These are phyloP conservation scores for Nycteola revayana DNA, from an alignment of 2,888 invertebrate genomes.

Conservation along the genomic window DNA sequence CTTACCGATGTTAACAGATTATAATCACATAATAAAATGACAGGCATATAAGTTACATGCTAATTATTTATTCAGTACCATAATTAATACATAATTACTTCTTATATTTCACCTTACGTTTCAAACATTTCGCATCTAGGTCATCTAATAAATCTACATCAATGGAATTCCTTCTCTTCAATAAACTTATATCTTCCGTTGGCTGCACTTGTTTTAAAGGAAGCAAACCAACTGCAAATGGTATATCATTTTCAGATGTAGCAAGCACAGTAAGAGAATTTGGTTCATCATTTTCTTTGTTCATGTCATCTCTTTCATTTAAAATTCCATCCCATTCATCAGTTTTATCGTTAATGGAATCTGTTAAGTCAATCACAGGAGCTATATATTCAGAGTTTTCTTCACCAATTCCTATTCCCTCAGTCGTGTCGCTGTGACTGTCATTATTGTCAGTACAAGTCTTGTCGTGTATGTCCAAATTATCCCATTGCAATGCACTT, in stretches of 20 bases:
- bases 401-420: slow-evolving; percentile 28
- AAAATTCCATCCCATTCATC: slow-evolving; percentile 46
- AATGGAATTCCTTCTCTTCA: slow-evolving; percentile 54
- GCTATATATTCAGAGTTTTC: slow-evolving; percentile 34
- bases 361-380: slow-evolving; percentile 52
- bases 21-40: no score
- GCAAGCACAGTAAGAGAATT: slow-evolving; percentile 31
- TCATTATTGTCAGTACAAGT: slow-evolving; percentile 22
- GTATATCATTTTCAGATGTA: slow-evolving; percentile 58
- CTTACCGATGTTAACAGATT: no score
- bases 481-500: slow-evolving; percentile 43
- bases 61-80: slow-evolving; percentile 1
- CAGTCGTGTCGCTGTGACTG: slow-evolving; percentile 10
- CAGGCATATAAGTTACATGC: no score
- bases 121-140: slow-evolving; percentile 67
- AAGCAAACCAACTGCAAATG: slow-evolving; percentile 70
- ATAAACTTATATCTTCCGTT: slow-evolving; percentile 44
- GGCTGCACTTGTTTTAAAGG: slow-evolving; percentile 58
- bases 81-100: slow-evolving; percentile 53
- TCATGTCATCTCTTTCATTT: slow-evolving; percentile 33
- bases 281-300: slow-evolving; percentile 48
- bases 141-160: slow-evolving; percentile 49
- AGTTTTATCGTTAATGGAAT: slow-evolving; percentile 35
- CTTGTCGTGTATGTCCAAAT: slow-evolving; percentile 39
- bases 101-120: slow-evolving; percentile 70